These are phyloP conservation scores for Tribolium madens DNA, from an alignment of 1,140 invertebrate genomes.

Conservation along the genomic window DNA sequence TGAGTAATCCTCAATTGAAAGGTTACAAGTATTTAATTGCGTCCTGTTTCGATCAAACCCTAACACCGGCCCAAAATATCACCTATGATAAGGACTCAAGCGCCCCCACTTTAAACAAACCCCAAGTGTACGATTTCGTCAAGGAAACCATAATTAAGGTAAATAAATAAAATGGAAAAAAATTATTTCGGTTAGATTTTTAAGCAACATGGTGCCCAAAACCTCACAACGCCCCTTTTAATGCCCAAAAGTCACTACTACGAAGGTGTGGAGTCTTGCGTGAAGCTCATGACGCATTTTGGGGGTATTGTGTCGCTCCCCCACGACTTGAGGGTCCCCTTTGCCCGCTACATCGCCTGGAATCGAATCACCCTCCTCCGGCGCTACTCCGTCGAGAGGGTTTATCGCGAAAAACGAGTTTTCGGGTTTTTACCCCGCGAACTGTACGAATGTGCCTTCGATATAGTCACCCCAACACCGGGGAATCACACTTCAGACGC, in stretches of 20 bases:
- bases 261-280: slow-evolving; percentile 73
- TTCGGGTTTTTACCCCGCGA: slow-evolving; percentile 90
- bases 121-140: slow-evolving; percentile 59
- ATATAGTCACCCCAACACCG: slow-evolving; percentile 84
- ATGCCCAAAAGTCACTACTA: slow-evolving; percentile 77
- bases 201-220: slow-evolving; percentile 80
- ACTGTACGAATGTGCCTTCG: slow-evolving; percentile 92
- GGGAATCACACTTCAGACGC: slow-evolving; percentile 85
- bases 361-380: slow-evolving; percentile 83
- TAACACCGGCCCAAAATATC: slow-evolving; percentile 77
- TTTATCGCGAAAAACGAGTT: slow-evolving; percentile 87
- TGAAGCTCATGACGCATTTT: slow-evolving; percentile 86
- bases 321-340: slow-evolving; percentile 80
- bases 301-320: slow-evolving; percentile 86
- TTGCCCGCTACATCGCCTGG: slow-evolving; percentile 87
- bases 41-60: slow-evolving; percentile 76
- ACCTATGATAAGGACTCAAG: slow-evolving; percentile 79
- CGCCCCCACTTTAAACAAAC: slow-evolving; percentile 56
- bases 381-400: slow-evolving; percentile 87
- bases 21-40: slow-evolving; percentile 83
- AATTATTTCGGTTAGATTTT: slow-evolving; percentile 72
- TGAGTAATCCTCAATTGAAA: slow-evolving; percentile 85
- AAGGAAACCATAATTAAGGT: slow-evolving; percentile 59
- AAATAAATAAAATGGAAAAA: too few relatives aligned
- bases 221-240: slow-evolving; percentile 80